Base-by-base conservation (phyloP, 2,888 invertebrate genomes). In the Nomada flava region DNA sequence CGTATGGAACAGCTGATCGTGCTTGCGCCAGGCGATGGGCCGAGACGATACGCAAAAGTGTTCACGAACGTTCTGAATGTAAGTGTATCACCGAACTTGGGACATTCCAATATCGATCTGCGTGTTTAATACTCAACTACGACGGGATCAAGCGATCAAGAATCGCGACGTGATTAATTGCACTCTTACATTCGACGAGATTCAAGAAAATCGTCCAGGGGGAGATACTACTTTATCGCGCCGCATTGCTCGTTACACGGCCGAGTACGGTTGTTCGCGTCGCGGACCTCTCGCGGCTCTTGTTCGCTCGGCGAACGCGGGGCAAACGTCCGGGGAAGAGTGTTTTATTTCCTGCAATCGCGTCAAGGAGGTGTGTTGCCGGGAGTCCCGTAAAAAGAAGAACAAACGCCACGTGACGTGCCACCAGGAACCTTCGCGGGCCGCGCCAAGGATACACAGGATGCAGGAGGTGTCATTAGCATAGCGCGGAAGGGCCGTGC, bases 381-480 rank as follows among this genome's bases (percentile, higher is more conserved):
- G 70, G 53, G 76, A 72, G 77, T 72, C 68, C 62, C 78, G 80
- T 74, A 78, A 84, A 81, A 88, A 83, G 76, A 77, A 68, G 71
- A 78, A 76, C 50, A 70, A 26, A 65, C 62, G 60, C 75, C 75
- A 78, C 71, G 83, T 82, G 73, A 76, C 86, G 82, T 81, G 82
- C 76, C 72, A 69, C 62, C 68, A 73, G 82, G 84, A 88, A 85
- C 73, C 83, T 87, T 88, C 81, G 88, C 79, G 86, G 76, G 80
- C 77, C 82, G 70, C 63, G 81, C 77, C 82, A 79, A 89, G 84
- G 88, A 89, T 87, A 83, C 87, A 89, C 88, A 90, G 90, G 90
- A 91, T 91, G 89, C 90, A 82, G 89, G 89, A 89, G 88, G 90
- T 91, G 91, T 92, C 90, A 92, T 92, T 92, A 92, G 90, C 91